phyloP scores from a whole-genome alignment of 2,113 vertebrate species.

The Butastur rufipennis region DNA sequence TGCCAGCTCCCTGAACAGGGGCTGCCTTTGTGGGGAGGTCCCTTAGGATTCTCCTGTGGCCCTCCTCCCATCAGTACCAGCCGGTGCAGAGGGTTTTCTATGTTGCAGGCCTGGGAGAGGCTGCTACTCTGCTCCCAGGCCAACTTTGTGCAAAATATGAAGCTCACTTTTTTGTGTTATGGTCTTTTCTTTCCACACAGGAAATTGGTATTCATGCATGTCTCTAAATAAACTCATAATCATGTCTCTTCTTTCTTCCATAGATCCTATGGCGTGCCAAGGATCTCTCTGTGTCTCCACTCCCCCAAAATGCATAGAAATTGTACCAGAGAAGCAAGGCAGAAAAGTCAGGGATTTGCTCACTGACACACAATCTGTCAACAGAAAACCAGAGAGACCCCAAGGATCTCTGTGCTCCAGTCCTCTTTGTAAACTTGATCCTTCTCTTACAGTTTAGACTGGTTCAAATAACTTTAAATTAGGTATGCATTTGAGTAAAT shows the following conservation, averaged over 20 bases:
- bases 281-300: background rate
- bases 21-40: background rate
- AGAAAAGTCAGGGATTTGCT: background rate
- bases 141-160: background rate
- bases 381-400: background rate
- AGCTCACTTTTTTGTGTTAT: background rate
- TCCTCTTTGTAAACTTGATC: background rate
- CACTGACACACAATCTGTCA: background rate
- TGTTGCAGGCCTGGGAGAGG: background rate
- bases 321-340: background rate
- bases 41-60: background rate
- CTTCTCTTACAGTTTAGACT: background rate
- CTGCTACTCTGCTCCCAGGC: background rate
- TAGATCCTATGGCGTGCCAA: background rate
- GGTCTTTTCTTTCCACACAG: background rate
- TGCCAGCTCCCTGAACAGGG: background rate
- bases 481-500: background rate
- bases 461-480: background rate
- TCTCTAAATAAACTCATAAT: background rate
- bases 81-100: background rate
- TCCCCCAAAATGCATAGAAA: background rate
- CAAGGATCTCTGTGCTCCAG: background rate
- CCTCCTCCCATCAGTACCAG: background rate
- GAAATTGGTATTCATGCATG: background rate
- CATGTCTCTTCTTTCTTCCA: background rate